Evolutionary conservation across 2,888 invertebrate genomes (phyloP), one percentile per base, ranked within the genome.

Genomic region (Alloscopus bannaensis): DNA sequence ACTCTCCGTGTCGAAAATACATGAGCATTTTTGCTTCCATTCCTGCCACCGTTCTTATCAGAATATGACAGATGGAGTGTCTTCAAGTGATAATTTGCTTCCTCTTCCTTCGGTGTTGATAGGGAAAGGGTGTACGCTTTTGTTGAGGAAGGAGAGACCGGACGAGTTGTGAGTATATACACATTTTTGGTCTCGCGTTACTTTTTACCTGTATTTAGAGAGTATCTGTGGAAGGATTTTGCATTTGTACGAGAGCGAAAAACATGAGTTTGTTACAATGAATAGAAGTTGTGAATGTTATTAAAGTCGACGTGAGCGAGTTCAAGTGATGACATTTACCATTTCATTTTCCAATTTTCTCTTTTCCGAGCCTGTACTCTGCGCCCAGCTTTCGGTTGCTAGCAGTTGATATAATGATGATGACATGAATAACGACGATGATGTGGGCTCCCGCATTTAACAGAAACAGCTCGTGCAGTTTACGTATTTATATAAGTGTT

Each of bases 1-100:
- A 13, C 6, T 22, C 24, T 22, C 55, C 55, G 18, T 29, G n/a
- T 64, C 24, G 16, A 4, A 42, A 24, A 55, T 6, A 55, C 57
- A 59, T 57, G 69, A 57, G 57, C 22, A 69, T 59, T 57, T 50
- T 66, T 40, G 50, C 47, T 59, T 59, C 60, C 47, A 40, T 70
- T 57, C 69, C 31, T 68, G 55, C 24, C 57, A 26, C 29, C 52
- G n/a, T 57, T 50, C 77, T 77, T 77, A 77, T 77, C 77, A 50
- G 52, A 77, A 69, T 69, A 64, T 77, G 77, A 77, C 77, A 77
- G 77, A 77, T 77, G 77, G 77, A 77, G 77, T 77, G 77, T 62
- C 60, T 77, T 69, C 55, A 20, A 64, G 77, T 69, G 77, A 77
- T 77, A 77, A 77, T 77, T 76, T n/a, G n/a, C n/a, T n/a, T n/a